phyloP scores from a whole-genome alignment of 2,888 invertebrate genomes.

The Busseola fusca region DNA sequence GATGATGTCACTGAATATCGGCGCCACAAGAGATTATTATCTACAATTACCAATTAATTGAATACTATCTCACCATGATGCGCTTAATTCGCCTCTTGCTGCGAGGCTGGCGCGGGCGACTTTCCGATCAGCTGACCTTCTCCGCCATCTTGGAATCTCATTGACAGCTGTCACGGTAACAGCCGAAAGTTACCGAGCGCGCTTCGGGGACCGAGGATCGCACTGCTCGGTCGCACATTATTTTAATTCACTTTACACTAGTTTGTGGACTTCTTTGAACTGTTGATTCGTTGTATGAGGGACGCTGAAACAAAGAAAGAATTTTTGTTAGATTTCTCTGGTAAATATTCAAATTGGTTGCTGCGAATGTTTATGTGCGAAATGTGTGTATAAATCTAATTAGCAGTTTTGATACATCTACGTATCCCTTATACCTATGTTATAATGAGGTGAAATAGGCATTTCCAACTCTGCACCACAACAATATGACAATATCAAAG shows the following conservation, averaged over 20 bases:
- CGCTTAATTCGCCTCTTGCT: slow-evolving; percentile 82
- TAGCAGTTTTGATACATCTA: neutral
- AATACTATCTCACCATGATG: slow-evolving; percentile 82
- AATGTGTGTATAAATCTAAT: neutral
- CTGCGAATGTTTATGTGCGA: neutral
- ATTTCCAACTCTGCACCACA: neutral
- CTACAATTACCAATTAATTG: slow-evolving; percentile 43
- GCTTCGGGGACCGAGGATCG: slow-evolving; percentile 50
- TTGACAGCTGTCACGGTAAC: slow-evolving; percentile 74
- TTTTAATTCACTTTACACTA: slow-evolving; percentile 52
- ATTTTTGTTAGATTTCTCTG: slow-evolving; percentile 4
- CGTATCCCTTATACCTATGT: neutral
- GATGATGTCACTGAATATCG: slow-evolving; percentile 20
- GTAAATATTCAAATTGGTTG: neutral
- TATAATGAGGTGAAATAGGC: neutral
- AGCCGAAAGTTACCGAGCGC: slow-evolving; percentile 61
- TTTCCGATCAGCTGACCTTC: slow-evolving; percentile 87
- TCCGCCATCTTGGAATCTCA: slow-evolving; percentile 84
- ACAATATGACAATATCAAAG: neutral
- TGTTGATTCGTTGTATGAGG: slow-evolving; percentile 56
- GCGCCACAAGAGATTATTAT: slow-evolving; percentile 9
- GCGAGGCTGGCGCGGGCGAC: slow-evolving; percentile 80
- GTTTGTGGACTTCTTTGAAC: slow-evolving; percentile 28
- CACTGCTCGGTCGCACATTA: slow-evolving; percentile 68
- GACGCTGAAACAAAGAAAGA: slow-evolving; percentile 62